Conservation (phyloP, 2,888 invertebrate species). For the Myathropa florea region DNA sequence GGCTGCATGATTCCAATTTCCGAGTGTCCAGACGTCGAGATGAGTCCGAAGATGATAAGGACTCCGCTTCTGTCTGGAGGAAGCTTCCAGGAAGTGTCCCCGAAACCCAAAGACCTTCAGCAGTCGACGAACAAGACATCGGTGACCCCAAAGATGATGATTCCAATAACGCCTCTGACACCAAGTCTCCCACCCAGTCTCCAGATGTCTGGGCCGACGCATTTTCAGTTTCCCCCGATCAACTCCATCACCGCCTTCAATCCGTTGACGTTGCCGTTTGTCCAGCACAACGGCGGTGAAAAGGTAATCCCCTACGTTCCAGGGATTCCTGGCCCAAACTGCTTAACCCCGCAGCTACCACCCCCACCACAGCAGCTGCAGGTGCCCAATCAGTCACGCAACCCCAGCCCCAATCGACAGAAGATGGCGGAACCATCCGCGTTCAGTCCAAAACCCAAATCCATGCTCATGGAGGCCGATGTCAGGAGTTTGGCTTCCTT, state of each 20-base stretch:
- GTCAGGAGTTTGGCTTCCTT: slow-evolving; percentile 76
- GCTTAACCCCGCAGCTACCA: slow-evolving; percentile 80
- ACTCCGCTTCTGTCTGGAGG: slow-evolving; percentile 92
- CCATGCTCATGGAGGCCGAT: slow-evolving; percentile 55
- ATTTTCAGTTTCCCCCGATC: slow-evolving; percentile 86
- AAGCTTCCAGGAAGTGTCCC: slow-evolving; percentile 84
- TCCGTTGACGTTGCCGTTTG: slow-evolving; percentile 85
- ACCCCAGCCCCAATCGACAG: slow-evolving; percentile 77
- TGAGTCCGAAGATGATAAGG: slow-evolving; percentile 88
- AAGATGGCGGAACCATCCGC: slow-evolving; percentile 70
- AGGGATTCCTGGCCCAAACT: slow-evolving; percentile 92
- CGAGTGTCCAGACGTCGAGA: slow-evolving; percentile 83
- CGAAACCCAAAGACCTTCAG: slow-evolving; percentile 73
- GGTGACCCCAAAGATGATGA: slow-evolving; percentile 81
- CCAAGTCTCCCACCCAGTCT: slow-evolving; percentile 82
- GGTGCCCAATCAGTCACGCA: slow-evolving; percentile 69
- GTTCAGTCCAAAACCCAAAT: slow-evolving; percentile 49
- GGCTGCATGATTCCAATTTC: slow-evolving; percentile 84
- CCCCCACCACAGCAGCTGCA: slow-evolving; percentile 79
- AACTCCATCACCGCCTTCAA: slow-evolving; percentile 87
- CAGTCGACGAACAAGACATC: slow-evolving; percentile 74
- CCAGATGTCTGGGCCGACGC: slow-evolving; percentile 75
- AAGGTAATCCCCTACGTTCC: slow-evolving; percentile 92
- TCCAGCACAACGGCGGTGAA: slow-evolving; percentile 83
- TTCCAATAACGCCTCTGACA: slow-evolving; percentile 83